A percentile compares a stretch with the other conserved stretches of the same genome.
These are phyloP conservation scores for Sinodicranocentrus sp. DNA, from an alignment of 2,888 invertebrate species.

Conservation along the genomic window DNA sequence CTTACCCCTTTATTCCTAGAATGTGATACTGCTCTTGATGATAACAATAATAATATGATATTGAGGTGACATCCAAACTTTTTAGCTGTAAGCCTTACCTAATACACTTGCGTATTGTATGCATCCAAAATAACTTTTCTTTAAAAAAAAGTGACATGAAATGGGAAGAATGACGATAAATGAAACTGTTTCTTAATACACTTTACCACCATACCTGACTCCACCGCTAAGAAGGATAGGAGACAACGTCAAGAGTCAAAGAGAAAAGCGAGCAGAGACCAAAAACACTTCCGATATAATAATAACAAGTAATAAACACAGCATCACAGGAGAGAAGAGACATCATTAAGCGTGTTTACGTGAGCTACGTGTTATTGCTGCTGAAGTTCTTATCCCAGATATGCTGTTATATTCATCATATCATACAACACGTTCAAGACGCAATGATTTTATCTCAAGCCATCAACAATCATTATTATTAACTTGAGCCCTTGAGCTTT, in stretches of 20 bases:
- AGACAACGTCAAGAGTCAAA: too few species aligned
- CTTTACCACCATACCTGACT: not conserved
- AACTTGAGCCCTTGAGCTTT: slow-evolving; percentile 44
- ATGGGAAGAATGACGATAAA: too few species aligned
- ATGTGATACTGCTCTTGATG: not conserved
- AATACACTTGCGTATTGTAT: too few species aligned
- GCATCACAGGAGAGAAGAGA: not conserved
- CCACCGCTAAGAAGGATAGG: too few species aligned
- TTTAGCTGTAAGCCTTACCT: not conserved
- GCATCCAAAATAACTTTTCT: too few species aligned
- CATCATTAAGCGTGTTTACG: not conserved
- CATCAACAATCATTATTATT: slow-evolving; percentile 51
- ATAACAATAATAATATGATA: slow-evolving; percentile 12
- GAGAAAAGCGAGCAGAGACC: not conserved
- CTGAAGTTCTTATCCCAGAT: not conserved
- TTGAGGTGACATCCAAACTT: slow-evolving; percentile 26
- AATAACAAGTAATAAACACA: slow-evolving; percentile 2
- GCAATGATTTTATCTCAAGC: slow-evolving; percentile 41
- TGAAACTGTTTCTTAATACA: too few species aligned
- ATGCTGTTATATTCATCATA: not conserved
- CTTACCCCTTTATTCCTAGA: not conserved
- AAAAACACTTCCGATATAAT: slow-evolving; percentile 7
- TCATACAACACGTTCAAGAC: not conserved
- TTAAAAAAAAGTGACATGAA: too few species aligned
- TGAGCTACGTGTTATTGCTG: not conserved